These are phyloP conservation scores for Gymnoscopelus microlampas DNA, from an alignment of 2,797 vertebrate genomes.

Conservation along the genomic window DNA sequence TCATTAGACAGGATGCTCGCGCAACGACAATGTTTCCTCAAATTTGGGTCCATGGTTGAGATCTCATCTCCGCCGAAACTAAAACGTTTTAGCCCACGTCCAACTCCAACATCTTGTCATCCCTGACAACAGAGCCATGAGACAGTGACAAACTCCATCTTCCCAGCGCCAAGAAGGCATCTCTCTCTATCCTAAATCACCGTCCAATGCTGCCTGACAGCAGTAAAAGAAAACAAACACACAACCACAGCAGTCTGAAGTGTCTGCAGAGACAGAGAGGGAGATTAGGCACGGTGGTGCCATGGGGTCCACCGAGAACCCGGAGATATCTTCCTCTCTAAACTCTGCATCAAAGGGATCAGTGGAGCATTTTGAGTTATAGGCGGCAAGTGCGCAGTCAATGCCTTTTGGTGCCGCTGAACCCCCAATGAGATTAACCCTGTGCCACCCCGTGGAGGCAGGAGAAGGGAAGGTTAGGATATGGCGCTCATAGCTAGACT, in stretches of 20 bases:
- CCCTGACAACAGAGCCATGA: too few species aligned
- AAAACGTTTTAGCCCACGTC: conserved; percentile 29
- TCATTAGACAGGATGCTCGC: too few species aligned
- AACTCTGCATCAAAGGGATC: conserved; percentile 55
- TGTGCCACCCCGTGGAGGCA: conserved; percentile 24
- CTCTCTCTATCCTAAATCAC: too few species aligned
- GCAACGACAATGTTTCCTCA: conserved; percentile 13
- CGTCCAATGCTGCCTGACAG: too few species aligned
- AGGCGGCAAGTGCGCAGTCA: conserved; percentile 60
- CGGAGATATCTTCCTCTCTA: conserved; percentile 40
- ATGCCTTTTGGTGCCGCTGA: conserved; percentile 34
- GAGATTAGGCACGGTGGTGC: too few species aligned
- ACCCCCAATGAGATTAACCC: conserved; percentile 48
- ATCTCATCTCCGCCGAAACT: conserved; percentile 42
- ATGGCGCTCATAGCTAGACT: conserved; percentile 4
- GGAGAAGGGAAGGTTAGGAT: neutral
- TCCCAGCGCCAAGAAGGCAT: too few species aligned
- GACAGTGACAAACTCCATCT: too few species aligned
- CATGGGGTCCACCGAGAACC: conserved; percentile 13
- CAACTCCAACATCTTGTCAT: too few species aligned
- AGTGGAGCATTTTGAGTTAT: conserved; percentile 60
- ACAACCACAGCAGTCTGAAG: too few species aligned
- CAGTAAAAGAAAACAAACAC: too few species aligned
- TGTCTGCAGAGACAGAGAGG: too few species aligned
- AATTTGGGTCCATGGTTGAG: conserved; percentile 24